Conservation (phyloP, 53 echinoderm and acorn worm genomes). For the Zoroaster sp. region DNA sequence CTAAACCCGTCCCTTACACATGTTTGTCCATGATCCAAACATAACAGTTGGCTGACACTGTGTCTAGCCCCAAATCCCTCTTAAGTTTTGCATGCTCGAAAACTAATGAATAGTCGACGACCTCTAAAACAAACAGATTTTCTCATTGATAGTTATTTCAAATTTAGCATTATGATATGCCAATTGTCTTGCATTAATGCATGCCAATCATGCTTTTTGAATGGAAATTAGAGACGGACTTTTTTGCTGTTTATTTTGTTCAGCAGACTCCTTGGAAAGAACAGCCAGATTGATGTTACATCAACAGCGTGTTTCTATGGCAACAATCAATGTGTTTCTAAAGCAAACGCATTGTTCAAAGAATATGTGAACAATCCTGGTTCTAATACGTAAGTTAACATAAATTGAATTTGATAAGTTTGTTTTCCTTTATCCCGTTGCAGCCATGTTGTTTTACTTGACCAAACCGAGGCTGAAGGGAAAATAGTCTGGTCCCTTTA, state of each 20-base stretch:
- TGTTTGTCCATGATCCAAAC: too few species aligned
- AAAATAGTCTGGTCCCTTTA: too few species aligned
- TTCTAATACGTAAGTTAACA: slow-evolving; percentile 31
- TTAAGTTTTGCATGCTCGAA: not conserved
- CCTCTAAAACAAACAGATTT: not conserved
- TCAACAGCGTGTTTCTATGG: slow-evolving; percentile 71
- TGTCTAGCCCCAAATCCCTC: too few species aligned
- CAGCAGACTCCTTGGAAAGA: not conserved
- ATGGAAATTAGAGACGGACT: not conserved
- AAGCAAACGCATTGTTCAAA: slow-evolving; percentile 35
- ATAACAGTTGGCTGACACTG: too few species aligned
- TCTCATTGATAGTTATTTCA: not conserved
- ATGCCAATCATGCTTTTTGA: not conserved
- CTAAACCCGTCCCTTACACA: too few species aligned
- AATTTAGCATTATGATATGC: too few species aligned
- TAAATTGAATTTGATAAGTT: too few species aligned
- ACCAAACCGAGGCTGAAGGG: too few species aligned
- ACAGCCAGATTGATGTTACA: slow-evolving; percentile 6
- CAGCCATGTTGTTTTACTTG: too few species aligned
- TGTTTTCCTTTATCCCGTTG: not conserved
- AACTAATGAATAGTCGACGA: not conserved
- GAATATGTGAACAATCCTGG: slow-evolving; percentile 39
- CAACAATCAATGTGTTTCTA: slow-evolving; percentile 55
- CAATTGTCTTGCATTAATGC: too few species aligned
- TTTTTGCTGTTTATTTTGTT: not conserved